Evolutionary conservation across 1,140 invertebrate genomes (phyloP), one percentile per base, ranked within the genome.

Genomic region (Drosophila carrolli): DNA sequence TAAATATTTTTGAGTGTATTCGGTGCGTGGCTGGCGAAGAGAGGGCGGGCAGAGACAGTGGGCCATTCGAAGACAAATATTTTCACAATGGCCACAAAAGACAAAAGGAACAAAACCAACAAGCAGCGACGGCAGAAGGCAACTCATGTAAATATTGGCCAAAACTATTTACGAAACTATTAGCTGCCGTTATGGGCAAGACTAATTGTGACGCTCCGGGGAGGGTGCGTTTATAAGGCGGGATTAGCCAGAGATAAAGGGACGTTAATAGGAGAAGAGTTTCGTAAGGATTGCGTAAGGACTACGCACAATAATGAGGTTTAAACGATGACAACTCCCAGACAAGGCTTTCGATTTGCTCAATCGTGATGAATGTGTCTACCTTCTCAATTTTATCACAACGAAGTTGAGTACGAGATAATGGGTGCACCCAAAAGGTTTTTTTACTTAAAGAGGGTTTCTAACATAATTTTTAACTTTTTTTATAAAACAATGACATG

Each of bases 91-190:
- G 50, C 16, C 56, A n/a, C 67, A 40, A 70, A 41, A 71, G 65
- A 71, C 67, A 71, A 70, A 71, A 57, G 66, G 51, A 71, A 57
- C 67, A 70, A 56, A 68, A 32, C 62, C 41, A 55, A 68, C 50
- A 70, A n/a, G 43, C 51, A 57, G 44, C 35, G 27, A 11, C 35
- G 53, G 41, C 51, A 68, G 65, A 57, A 76, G 75, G 73, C 73
- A 51, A 76, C 75, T 70, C 75, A 77, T 77, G 75, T 77, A 77
- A 77, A 77, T 77, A 77, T 76, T 77, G 63, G 75, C 63, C 75
- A 75, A 75, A 70, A 76, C 51, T 77, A 77, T 77, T 77, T 77
- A 77, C 63, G 73, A 54, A 76, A 77, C 75, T 77, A 76, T 77
- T 77, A 77, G 74, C 72, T 61, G 63, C 43, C 62, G 51, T 75